Percentiles rank a stretch among this genome's conserved stretches.
Evolutionary conservation across 2,888 invertebrate genomes (phyloP).

Genomic region (Pandemis corylana): DNA sequence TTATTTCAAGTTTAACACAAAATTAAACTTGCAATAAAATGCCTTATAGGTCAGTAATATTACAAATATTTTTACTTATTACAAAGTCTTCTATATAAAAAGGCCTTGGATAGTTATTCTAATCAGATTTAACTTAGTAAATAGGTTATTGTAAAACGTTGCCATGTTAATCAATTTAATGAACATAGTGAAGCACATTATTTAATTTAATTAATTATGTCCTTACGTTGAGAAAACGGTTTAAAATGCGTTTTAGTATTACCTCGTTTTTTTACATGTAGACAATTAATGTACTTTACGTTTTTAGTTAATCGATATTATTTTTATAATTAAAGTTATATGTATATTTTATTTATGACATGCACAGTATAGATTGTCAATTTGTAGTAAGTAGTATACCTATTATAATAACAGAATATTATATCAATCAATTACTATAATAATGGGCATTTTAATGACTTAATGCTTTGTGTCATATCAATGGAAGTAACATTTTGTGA

Average conservation of each 20-base stretch:
- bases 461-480: conserved; percentile 47
- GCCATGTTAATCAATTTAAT: conserved; percentile 70
- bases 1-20: conserved; percentile 24
- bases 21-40: conserved; percentile 24
- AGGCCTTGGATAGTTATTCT: conserved; percentile 67
- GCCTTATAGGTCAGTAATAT: conserved; percentile 44
- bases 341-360: conserved; percentile 37
- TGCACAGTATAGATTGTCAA: conserved; percentile 56
- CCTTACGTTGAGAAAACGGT: conserved; percentile 60
- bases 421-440: conserved; percentile 25
- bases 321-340: conserved; percentile 27
- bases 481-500: conserved; percentile 52
- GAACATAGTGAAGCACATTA: conserved; percentile 55
- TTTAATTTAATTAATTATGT: conserved; percentile 43
- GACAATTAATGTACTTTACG: conserved; percentile 45
- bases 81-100: conserved; percentile 60
- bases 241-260: conserved; percentile 81
- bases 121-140: conserved; percentile 48
- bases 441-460: conserved; percentile 35
- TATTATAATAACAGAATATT: conserved; percentile 28
- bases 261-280: conserved; percentile 66
- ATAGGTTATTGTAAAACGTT: conserved; percentile 53
- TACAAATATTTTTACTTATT: conserved; percentile 25
- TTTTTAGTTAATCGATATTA: conserved; percentile 43
- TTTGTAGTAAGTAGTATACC: conserved; percentile 49